Evolutionary conservation across 2,888 invertebrate genomes (phyloP), one percentile per base, ranked within the genome.

Genomic region (Dromius quadrimaculatus): DNA sequence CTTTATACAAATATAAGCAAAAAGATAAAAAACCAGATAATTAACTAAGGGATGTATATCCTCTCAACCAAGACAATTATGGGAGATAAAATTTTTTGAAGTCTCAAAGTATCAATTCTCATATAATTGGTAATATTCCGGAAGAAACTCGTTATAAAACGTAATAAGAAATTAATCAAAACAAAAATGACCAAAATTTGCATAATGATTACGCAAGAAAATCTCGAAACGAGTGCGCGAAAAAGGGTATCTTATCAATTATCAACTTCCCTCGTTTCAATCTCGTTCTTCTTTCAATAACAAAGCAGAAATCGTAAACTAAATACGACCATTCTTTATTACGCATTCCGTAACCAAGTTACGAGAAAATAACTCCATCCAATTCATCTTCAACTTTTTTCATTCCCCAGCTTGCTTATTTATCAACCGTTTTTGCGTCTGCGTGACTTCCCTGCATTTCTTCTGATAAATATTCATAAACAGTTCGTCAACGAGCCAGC

Each of bases 391-490:
- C 59, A 59, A 59, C 38, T 36, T 59, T 22, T 59, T 36, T 20
- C 59, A 59, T 59, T 59, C 38, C 59, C 20, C 50, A 28, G 50
- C 50, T 54, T 54, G 28, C 50, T 54, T 54, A 54, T 54, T 54
- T 54, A 28, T 54, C 50, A 54, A 54, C 50, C 50, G 50, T 54
- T 54, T 54, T 54, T 54, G 50, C 50, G 23, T 23, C 13, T 54
- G 50, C 50, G 50, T 54, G 50, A 32, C 50, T 59, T 59, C 11
- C 36, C 20, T 34, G 19, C 32, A 57, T 34, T 57, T 34, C 17
- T 28, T 17, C 59, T 59, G 36, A 59, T 59, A 59, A 59, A 59
- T 59, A 59, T 59, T 59, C 38, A 59, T 59, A 59, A 59, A 59
- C 20, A 59, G 34, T 59, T 36, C 59, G 38, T 36, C 59, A 59